These are phyloP conservation scores for Delia radicum DNA, from an alignment of 1,140 invertebrate species.

Conservation along the genomic window DNA sequence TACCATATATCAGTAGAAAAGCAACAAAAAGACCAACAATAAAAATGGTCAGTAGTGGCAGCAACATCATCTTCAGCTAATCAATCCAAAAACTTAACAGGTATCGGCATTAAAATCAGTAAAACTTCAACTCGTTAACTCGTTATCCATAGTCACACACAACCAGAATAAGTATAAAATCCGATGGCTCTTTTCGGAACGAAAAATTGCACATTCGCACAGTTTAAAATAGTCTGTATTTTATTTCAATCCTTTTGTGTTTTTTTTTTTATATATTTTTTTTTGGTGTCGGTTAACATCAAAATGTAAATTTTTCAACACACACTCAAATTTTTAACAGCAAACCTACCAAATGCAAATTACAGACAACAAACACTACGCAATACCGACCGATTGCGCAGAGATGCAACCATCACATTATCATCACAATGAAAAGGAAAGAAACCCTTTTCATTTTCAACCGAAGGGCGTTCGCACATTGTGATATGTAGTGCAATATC, in stretches of 20 bases:
- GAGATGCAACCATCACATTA: background rate
- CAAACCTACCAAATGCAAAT: background rate
- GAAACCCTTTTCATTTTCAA: background rate
- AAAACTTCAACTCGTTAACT: slow-evolving; percentile 55
- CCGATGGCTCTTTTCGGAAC: background rate
- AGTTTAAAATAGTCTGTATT: background rate
- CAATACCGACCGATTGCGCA: slow-evolving; percentile 16
- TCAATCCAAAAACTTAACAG: slow-evolving; percentile 24
- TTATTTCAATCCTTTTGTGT: background rate
- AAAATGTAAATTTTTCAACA: slow-evolving; percentile 16
- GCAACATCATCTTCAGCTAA: slow-evolving; percentile 10
- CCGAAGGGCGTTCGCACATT: slow-evolving; percentile 12
- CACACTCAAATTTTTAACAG: background rate
- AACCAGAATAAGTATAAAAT: background rate
- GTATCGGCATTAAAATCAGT: slow-evolving; percentile 43
- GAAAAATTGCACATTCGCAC: background rate
- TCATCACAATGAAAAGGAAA: background rate
- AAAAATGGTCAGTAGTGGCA: slow-evolving; percentile 11
- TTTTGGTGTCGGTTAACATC: slow-evolving; percentile 19
- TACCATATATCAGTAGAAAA: background rate
- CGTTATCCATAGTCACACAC: slow-evolving; percentile 37
- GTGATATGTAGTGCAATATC: background rate
- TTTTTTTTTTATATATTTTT: too few relatives aligned
- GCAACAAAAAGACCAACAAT: background rate
- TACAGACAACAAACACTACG: slow-evolving; percentile 3